Evolutionary conservation across 2,797 vertebrate genomes (phyloP), one percentile per base, ranked within the genome.

Genomic region (Myripristis murdjan): DNA sequence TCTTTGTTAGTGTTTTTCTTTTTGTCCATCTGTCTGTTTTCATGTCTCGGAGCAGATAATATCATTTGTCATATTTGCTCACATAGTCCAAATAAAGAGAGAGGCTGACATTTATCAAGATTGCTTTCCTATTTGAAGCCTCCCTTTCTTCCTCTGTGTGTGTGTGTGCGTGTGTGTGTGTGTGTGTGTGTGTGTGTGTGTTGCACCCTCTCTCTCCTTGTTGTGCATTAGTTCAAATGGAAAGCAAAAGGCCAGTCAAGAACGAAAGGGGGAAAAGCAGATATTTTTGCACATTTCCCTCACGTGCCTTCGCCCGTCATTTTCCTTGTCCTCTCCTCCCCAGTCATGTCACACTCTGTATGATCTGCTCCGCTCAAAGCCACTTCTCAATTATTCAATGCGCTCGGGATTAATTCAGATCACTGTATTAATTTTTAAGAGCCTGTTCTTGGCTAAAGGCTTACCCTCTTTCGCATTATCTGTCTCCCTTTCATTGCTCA

Each of bases 341-440:
- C 64, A 33, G 60, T 62, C 63, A 47, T 81, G 82, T 82, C 85
- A 78, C 72, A 67, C 75, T 74, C 72, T 10, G 62, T 86, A 73
- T 54, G 26, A 89, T 88, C 79, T 82, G 73, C 73, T 88, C 86
- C 78, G 74, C 83, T 89, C 83, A 77, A 83, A 92, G 82, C 75
- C 73, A 64, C 65, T 65, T 79, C 85, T 94, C 81, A 93, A 93
- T 93, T 89, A 92, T 94, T 94, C 84, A 94, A 67, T 47, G 76
- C 68, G 60, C 90, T 81, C 63, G 76, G 81, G 87, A 92, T 92
- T 88, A 92, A 92, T 93, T 92, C 89, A 82, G 86, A 91, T 89
- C 81, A 80, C 83, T 83, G 81, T 87, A 93, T 94, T 85, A 86
- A 93, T 84, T 93, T 94, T 94, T 93, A 91, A 94, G 85, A 80